A percentile compares a stretch with the other conserved stretches of the same genome.
phyloP scores from a whole-genome alignment of 2,113 vertebrate species.

The Marmota flaviventris region DNA sequence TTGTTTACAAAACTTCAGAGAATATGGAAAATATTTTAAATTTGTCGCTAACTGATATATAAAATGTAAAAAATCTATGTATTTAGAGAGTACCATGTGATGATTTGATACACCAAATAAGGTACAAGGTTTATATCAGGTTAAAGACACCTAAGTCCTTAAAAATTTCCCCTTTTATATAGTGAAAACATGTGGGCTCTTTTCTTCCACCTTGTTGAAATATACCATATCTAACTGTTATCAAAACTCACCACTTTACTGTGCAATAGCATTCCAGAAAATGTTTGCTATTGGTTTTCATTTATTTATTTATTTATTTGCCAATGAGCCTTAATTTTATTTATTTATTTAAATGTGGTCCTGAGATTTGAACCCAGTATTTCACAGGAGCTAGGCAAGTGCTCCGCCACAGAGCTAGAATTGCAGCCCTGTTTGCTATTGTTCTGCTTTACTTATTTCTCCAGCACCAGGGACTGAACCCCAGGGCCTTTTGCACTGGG shows the following conservation, averaged over 20 bases:
- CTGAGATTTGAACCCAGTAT: too few species aligned
- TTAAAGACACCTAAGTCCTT: neutral
- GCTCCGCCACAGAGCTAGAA: too few species aligned
- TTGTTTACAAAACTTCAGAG: neutral
- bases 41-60: neutral
- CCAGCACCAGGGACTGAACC: rapidly evolving
- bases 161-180: neutral
- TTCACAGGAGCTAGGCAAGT: too few species aligned
- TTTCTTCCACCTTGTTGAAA: neutral
- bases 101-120: too few species aligned
- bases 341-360: too few species aligned
- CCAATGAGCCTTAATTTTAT: too few species aligned
- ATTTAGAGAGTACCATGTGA: neutral
- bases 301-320: too few species aligned
- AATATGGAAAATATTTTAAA: neutral
- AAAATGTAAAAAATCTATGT: neutral
- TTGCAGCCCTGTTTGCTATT: too few species aligned
- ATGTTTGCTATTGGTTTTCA: too few species aligned
- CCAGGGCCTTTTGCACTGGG: neutral
- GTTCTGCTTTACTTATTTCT: too few species aligned
- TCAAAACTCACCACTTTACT: neutral
- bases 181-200: neutral
- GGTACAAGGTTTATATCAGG: neutral
- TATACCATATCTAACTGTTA: neutral
- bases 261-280: neutral